Base-by-base conservation (phyloP, 2,888 invertebrate species). In the Synergus laeviventris region DNA sequence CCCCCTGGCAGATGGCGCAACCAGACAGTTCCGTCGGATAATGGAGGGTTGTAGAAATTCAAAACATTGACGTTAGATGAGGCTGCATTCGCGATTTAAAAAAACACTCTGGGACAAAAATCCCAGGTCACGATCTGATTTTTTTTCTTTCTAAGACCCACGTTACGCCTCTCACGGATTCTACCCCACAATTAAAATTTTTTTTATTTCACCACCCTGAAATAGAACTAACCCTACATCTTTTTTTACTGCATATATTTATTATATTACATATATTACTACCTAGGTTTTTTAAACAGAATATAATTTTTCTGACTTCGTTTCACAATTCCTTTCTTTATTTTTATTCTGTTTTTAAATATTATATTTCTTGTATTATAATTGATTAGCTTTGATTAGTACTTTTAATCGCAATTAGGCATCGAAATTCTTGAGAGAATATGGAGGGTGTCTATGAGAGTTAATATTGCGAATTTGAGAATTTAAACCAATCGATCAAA, bases 1-100 rank as follows among this genome's bases (percentile, higher is more conserved):
- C 80, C 81, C 79, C 56, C 11, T 74, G 81, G 14, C 38, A 83
- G 87, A 82, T 87, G 87, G 82, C 84, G 84, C 80, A 78, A 78
- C 74, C 1, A 21, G 24, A 24, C 36, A 11, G 14, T 86, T 86
- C 83, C 79, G 77, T 64, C 66, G 31, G 24, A 70, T n/a, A 49
- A 75, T 75, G 78, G 79, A 77, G 82, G 80, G 81, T 83, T 79
- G 82, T 82, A 81, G 78, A 78, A 81, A 82, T 83, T 81, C 82
- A 76, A 84, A 79, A 75, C 76, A 79, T 76, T 79, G 78, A 74
- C 77, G 81, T 45, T 76, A 84, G 85, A 84, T 84, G 82, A 79
- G 81, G 81, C 81, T 59, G 49, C n/a, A 12, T 5, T 70, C 70
- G 36, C n/a, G n/a, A 11, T 24, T 54, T 7, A 54, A 70, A 70